Evolutionary conservation across 2,113 vertebrate species (phyloP).

Genomic region (Zingel zingel): DNA sequence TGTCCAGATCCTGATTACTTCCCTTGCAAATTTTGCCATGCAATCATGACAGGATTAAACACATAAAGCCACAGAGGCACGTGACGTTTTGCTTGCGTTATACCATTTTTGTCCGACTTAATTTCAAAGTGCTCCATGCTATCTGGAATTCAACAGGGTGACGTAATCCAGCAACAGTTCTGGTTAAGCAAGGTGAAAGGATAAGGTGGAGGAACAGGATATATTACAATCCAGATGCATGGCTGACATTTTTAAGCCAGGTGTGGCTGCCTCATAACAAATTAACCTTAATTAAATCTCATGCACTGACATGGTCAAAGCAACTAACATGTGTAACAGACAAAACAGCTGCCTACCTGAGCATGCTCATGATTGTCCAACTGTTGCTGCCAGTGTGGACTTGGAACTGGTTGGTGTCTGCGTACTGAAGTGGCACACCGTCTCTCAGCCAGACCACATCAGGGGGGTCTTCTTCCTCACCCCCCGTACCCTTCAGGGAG

Average conservation of each 20-base stretch:
- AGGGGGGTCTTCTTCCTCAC: conserved; percentile 75
- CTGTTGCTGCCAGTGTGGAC: conserved; percentile 82
- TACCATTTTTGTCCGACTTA: neutral
- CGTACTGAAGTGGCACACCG: conserved; percentile 71
- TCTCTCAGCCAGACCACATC: conserved; percentile 89
- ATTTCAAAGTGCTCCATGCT: conserved; percentile 5
- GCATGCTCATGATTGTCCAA: conserved; percentile 79
- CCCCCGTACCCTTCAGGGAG: conserved; percentile 70
- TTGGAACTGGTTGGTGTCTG: conserved; percentile 88
- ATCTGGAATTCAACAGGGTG: neutral
- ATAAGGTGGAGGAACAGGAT: conserved; percentile 39
- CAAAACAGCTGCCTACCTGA: conserved; percentile 61
- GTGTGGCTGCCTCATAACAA: conserved; percentile 19
- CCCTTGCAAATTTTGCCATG: neutral
- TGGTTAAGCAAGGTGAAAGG: conserved; percentile 7
- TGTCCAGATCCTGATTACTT: neutral
- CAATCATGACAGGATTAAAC: neutral
- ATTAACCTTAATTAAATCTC: neutral
- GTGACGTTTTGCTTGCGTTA: neutral
- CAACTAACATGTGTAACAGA: neutral
- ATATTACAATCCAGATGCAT: neutral
- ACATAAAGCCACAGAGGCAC: neutral
- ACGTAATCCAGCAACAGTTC: conserved; percentile 18
- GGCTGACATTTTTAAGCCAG: conserved; percentile 7
- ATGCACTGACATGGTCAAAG: neutral